phyloP scores from a whole-genome alignment of 2,888 invertebrate species.

The Coelinius sp. region DNA sequence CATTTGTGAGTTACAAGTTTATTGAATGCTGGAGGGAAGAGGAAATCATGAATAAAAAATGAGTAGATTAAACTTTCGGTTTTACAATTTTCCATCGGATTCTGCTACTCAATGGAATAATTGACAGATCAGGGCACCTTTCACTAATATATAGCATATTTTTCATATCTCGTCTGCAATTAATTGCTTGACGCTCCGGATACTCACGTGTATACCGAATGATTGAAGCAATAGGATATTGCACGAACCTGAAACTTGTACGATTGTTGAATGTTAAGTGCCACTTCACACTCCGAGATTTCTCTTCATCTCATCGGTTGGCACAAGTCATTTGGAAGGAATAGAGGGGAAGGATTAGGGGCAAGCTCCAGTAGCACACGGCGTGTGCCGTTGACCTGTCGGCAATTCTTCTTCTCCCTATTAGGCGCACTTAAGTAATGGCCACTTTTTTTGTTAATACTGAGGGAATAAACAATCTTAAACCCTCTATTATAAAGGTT shows the following conservation, averaged over 20 bases:
- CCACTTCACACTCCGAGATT: neutral
- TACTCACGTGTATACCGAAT: neutral
- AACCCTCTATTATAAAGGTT: neutral
- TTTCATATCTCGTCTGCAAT: neutral
- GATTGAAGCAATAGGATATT: neutral
- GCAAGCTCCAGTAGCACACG: neutral
- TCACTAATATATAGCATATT: neutral
- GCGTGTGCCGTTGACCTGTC: conserved; percentile 13
- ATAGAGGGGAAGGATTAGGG: neutral
- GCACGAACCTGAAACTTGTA: neutral
- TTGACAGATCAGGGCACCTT: neutral
- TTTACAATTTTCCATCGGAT: neutral
- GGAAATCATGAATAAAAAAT: no score
- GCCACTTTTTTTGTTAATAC: conserved; percentile 10
- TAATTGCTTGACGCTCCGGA: neutral
- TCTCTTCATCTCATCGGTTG: conserved; percentile 3
- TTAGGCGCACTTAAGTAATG: conserved; percentile 29
- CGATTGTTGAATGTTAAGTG: neutral
- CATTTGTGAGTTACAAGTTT: no score
- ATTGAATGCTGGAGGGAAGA: no score
- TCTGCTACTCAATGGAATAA: neutral
- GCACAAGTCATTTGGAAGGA: neutral
- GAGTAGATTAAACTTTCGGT: no score
- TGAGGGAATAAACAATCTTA: neutral
- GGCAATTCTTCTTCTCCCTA: conserved; percentile 24